These are phyloP conservation scores for Nowickia ferox DNA, from an alignment of 2,888 invertebrate species.

Conservation along the genomic window DNA sequence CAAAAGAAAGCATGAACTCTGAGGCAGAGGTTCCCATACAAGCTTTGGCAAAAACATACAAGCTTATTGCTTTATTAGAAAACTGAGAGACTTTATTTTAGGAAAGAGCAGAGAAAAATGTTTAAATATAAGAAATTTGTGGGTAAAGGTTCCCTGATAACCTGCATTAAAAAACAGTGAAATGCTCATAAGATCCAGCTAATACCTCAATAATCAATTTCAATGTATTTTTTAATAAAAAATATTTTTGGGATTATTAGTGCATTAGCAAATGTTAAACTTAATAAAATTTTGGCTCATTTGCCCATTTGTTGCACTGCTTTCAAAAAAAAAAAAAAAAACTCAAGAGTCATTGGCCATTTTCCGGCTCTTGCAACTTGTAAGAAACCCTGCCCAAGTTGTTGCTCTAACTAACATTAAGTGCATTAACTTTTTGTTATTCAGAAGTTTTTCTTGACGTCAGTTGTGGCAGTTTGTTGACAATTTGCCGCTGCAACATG, in stretches of 20 bases:
- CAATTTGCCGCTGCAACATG: conserved; percentile 66
- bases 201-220: too few relatives aligned
- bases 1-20: conserved; percentile 26
- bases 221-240: too few relatives aligned
- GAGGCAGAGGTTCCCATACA: conserved; percentile 25
- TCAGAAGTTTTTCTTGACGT: conserved; percentile 35
- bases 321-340: neutral
- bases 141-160: too few relatives aligned
- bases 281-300: too few relatives aligned
- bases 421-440: conserved; percentile 32
- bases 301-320: too few relatives aligned
- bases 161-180: too few relatives aligned
- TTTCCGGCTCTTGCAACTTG: neutral
- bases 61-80: neutral
- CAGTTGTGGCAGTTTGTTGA: conserved; percentile 45
- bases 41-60: neutral
- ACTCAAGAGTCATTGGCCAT: neutral
- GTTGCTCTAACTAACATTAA: conserved; percentile 1
- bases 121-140: too few relatives aligned
- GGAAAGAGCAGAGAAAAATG: too few relatives aligned
- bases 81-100: too few relatives aligned
- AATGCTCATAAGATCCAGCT: too few relatives aligned
- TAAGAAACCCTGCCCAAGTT: conserved; percentile 35
- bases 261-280: too few relatives aligned
- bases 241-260: too few relatives aligned